A percentile compares a stretch with the other conserved stretches of the same genome.
These are phyloP conservation scores for Lithophane leautieri DNA, from an alignment of 2,888 invertebrate genomes.

Conservation along the genomic window DNA sequence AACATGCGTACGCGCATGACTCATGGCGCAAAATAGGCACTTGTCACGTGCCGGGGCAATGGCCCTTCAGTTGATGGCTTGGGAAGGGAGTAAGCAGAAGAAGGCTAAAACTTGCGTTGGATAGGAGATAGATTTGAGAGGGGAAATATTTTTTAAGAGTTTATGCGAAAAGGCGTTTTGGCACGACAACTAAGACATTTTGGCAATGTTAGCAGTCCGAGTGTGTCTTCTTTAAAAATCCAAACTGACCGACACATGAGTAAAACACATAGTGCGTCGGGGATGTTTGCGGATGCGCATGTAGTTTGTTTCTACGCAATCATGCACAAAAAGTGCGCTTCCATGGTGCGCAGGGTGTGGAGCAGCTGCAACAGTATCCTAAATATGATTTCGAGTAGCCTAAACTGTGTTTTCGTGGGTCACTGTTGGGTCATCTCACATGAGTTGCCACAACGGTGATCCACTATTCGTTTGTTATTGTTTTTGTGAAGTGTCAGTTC, in stretches of 20 bases:
- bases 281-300: too few species aligned
- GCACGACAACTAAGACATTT: neutral
- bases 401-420: too few species aligned
- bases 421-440: too few species aligned
- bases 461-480: too few species aligned
- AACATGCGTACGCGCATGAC: slow-evolving; percentile 60
- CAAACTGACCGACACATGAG: neutral
- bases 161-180: neutral
- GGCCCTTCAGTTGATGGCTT: slow-evolving; percentile 55
- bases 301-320: too few species aligned
- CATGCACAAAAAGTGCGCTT: too few species aligned
- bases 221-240: neutral
- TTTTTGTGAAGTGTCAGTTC: too few species aligned
- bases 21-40: slow-evolving; percentile 69
- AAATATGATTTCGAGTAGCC: too few species aligned
- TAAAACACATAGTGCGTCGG: too few species aligned
- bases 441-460: too few species aligned
- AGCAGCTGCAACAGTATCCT: too few species aligned
- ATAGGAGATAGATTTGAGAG: neutral
- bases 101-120: neutral
- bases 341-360: too few species aligned
- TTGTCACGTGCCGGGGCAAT: slow-evolving; percentile 69
- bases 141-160: neutral
- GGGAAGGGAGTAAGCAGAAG: slow-evolving; percentile 6
- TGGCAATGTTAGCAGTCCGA: neutral